Conservation (phyloP, 2,888 invertebrate genomes). For the Drosophila kanekoi region DNA sequence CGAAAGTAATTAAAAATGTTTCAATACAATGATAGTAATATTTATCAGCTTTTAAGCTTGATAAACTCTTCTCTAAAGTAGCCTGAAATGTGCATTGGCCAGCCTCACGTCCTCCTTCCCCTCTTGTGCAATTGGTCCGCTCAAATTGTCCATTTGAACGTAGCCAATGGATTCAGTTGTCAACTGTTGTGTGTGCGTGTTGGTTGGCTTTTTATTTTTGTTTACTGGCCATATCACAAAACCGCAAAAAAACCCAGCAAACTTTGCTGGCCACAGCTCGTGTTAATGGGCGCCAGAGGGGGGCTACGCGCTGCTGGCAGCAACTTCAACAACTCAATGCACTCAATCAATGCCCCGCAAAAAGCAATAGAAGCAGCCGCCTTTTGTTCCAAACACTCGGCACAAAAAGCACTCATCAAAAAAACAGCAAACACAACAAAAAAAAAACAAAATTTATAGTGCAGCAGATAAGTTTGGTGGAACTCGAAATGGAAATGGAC, state of each 20-base stretch:
- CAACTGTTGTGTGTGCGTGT: conserved; percentile 52
- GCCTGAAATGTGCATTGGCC: not conserved
- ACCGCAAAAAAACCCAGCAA: conserved; percentile 70
- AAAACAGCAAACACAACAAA: conserved; percentile 30
- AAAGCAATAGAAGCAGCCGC: conserved; percentile 43
- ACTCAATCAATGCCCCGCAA: conserved; percentile 74
- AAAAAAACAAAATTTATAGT: conserved; percentile 55
- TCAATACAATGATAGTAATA: not conserved
- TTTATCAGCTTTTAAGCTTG: not conserved
- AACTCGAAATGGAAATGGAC: conserved; percentile 53
- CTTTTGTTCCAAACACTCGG: conserved; percentile 73
- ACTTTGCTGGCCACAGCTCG: conserved; percentile 50
- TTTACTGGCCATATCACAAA: conserved; percentile 63
- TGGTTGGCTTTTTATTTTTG: conserved; percentile 23
- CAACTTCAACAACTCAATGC: conserved; percentile 78
- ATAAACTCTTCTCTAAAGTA: not conserved
- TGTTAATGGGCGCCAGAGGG: not conserved
- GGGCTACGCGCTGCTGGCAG: conserved; percentile 16
- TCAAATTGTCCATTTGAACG: conserved; percentile 59
- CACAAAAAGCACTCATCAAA: conserved; percentile 72
- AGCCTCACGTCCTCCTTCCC: not conserved
- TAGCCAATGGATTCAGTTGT: conserved; percentile 63
- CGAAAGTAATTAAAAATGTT: not conserved
- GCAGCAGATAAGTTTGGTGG: conserved; percentile 59
- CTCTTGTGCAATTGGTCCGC: conserved; percentile 12